Percentiles rank a stretch among this genome's conserved stretches.
Evolutionary conservation across 2,113 vertebrate genomes (phyloP).

Genomic region (Malurus elegans): DNA sequence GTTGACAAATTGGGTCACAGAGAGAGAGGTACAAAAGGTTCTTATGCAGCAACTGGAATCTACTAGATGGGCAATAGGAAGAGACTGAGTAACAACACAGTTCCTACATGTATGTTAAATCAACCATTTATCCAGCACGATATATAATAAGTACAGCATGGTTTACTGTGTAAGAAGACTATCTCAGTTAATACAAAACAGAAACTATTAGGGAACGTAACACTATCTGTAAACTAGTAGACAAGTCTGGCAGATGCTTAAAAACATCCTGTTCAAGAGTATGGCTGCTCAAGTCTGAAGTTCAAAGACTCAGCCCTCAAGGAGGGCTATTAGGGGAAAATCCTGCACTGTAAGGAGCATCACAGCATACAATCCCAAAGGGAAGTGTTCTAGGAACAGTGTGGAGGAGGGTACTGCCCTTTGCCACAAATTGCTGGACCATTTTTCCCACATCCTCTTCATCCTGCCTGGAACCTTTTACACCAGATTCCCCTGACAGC

Average conservation of each 20-base stretch:
- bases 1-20: not conserved
- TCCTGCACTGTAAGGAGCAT: not conserved
- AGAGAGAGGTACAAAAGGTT: not conserved
- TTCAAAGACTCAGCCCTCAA: not conserved
- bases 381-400: not conserved
- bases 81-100: not conserved
- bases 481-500: accelerated
- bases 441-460: not conserved
- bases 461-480: not conserved
- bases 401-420: not conserved
- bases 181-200: not conserved
- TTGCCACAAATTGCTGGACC: not conserved
- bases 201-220: not conserved
- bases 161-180: not conserved
- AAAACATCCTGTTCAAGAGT: not conserved
- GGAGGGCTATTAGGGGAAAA: not conserved
- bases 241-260: not conserved
- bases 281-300: accelerated
- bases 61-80: not conserved
- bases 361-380: not conserved
- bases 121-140: not conserved
- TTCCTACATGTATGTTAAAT: not conserved
- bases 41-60: not conserved
- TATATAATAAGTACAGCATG: not conserved
- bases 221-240: not conserved